Conservation (phyloP, 2,888 invertebrate species). For the Caenorhabditis imperialis region DNA sequence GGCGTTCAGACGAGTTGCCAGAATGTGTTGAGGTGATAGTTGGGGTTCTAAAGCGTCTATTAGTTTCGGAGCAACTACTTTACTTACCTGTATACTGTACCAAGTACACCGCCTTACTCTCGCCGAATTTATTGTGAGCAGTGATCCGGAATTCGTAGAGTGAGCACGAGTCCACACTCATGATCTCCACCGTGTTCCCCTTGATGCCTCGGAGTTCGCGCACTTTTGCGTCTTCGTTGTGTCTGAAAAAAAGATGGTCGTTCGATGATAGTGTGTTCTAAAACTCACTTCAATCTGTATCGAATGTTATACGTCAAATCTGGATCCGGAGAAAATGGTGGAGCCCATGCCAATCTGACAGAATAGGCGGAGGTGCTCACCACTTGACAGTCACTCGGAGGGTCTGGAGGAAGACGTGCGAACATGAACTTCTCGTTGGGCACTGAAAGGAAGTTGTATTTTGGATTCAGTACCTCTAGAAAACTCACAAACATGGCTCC, state of each 20-base stretch:
- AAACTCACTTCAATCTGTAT: conserved; percentile 72
- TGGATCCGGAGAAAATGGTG: conserved; percentile 74
- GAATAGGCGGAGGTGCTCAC: conserved; percentile 77
- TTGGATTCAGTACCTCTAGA: not conserved
- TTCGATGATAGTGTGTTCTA: not conserved
- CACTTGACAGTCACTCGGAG: conserved; percentile 76
- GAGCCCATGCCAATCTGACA: conserved; percentile 75
- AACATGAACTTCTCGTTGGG: conserved; percentile 77
- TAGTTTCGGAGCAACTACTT: not conserved
- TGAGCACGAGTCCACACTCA: conserved; percentile 76
- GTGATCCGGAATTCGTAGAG: conserved; percentile 77
- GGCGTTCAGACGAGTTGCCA: conserved; percentile 72
- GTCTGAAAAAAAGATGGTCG: conserved; percentile 54
- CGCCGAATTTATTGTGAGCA: conserved; percentile 75
- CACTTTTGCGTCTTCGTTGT: conserved; percentile 67
- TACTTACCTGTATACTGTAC: conserved; percentile 76
- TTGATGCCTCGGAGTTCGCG: conserved; percentile 69
- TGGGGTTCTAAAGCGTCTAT: conserved; percentile 70
- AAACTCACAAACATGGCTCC: conserved; percentile 71
- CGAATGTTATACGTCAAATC: conserved; percentile 68
- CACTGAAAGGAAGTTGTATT: conserved; percentile 59
- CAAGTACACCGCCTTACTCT: conserved; percentile 75
- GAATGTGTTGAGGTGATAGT: conserved; percentile 75
- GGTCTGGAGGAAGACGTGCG: conserved; percentile 76
- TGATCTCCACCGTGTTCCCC: conserved; percentile 73